phyloP scores from a whole-genome alignment of 2,888 invertebrate species.

The Ormia ochracea region DNA sequence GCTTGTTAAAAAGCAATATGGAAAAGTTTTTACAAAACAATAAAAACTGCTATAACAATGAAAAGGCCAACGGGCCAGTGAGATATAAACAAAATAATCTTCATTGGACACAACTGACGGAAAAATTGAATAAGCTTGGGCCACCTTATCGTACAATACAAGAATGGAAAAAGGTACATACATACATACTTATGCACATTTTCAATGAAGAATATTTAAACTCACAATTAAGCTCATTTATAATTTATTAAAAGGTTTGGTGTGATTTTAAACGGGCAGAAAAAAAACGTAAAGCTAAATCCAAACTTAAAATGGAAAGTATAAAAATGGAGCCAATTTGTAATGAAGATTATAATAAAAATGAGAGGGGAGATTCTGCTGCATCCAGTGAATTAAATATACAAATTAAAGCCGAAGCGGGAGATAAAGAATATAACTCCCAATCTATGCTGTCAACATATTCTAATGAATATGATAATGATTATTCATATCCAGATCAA shows the following conservation, averaged over 20 bases:
- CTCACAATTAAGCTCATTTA: not conserved
- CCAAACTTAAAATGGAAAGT: not conserved
- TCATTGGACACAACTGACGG: constrained; percentile 36
- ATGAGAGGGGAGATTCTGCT: not conserved
- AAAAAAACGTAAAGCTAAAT: constrained; percentile 15
- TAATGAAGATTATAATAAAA: not conserved
- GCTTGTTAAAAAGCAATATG: constrained; percentile 39
- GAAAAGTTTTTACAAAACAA: not conserved
- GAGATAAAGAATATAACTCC: constrained; percentile 11
- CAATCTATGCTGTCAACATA: constrained; percentile 24
- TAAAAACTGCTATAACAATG: not conserved
- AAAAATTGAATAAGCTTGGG: constrained; percentile 44
- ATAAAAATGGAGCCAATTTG: not conserved
- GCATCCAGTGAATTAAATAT: not conserved
- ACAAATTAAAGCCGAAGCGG: constrained; percentile 6
- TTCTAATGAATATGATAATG: constrained; percentile 35
- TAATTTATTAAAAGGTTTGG: constrained; percentile 43
- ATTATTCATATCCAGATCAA: constrained; percentile 43
- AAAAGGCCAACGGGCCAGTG: not conserved
- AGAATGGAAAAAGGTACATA: constrained; percentile 56
- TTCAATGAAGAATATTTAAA: not conserved
- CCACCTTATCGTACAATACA: constrained; percentile 51
- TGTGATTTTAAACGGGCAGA: constrained; percentile 43
- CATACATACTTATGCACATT: not conserved
- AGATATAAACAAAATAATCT: constrained; percentile 9